A percentile compares a stretch with the other conserved stretches of the same genome.
Conservation (phyloP, 2,797 vertebrate species). For the Phataginus tricuspis region DNA sequence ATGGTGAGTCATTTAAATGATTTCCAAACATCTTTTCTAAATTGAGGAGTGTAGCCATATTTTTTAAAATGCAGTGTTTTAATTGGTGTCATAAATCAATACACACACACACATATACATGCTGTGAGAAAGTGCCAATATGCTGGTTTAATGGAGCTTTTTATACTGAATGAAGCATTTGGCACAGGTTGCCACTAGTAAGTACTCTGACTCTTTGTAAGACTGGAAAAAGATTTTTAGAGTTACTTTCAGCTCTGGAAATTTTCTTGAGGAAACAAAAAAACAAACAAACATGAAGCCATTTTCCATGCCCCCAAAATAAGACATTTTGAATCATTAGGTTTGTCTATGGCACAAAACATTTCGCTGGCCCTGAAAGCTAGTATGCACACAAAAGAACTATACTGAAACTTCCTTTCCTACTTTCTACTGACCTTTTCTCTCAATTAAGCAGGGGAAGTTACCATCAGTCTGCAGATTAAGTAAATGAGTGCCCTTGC, state of each 20-base stretch:
- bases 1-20: not conserved
- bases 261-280: slow-evolving; percentile 44
- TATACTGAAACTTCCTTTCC: not conserved
- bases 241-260: not conserved
- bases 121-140: slow-evolving; percentile 11
- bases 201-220: slow-evolving; percentile 23
- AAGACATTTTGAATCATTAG: not conserved
- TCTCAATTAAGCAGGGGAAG: slow-evolving; percentile 4
- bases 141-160: slow-evolving; percentile 35
- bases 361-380: not conserved
- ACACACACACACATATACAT: no score
- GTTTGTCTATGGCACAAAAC: not conserved
- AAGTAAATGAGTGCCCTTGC: not conserved
- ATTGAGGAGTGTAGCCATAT: not conserved
- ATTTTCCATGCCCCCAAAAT: not conserved
- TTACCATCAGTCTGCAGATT: not conserved
- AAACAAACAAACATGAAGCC: slow-evolving; percentile 4
- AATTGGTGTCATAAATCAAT: slow-evolving; percentile 52
- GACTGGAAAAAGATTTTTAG: not conserved
- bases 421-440: not conserved
- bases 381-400: not conserved
- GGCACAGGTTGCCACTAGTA: slow-evolving; percentile 45
- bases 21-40: slow-evolving; percentile 48
- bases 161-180: slow-evolving; percentile 38
- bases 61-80: slow-evolving; percentile 44